These are phyloP conservation scores for Vireo griseus DNA, from an alignment of 2,797 vertebrate species.

Conservation along the genomic window DNA sequence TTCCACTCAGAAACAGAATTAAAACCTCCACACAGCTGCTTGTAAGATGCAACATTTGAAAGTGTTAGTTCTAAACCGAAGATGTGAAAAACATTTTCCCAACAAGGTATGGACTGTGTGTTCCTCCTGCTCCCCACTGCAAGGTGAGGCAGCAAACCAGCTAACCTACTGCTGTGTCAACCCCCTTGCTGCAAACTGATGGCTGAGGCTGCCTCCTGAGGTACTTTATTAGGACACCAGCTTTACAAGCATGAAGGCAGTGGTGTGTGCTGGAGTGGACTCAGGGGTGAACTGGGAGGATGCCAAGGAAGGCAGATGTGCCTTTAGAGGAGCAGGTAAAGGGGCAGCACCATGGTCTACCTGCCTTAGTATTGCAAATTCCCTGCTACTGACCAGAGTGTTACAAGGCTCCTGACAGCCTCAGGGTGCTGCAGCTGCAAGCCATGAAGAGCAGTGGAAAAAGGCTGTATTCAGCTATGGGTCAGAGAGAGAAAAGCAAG, in stretches of 20 bases:
- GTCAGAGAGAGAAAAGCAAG: slow-evolving; percentile 23
- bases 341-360: neutral
- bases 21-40: neutral
- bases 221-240: neutral
- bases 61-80: neutral
- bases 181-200: neutral
- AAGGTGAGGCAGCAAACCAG: neutral
- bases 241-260: neutral
- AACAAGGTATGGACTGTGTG: neutral
- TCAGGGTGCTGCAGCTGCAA: neutral
- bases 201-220: neutral
- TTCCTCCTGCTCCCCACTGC: neutral
- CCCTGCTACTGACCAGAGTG: neutral
- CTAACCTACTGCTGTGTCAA: neutral
- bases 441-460: neutral
- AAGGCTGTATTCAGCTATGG: slow-evolving; percentile 6
- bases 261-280: neutral
- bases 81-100: neutral
- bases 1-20: neutral
- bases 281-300: neutral
- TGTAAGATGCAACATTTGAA: neutral
- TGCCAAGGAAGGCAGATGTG: neutral
- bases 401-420: neutral
- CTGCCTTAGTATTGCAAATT: neutral
- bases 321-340: neutral